Percentiles rank a stretch among this genome's conserved stretches.
Evolutionary conservation across 30 jellyfish, hydroid and myxozoan genomes (phyloP).

Genomic region (Mastigias papua): DNA sequence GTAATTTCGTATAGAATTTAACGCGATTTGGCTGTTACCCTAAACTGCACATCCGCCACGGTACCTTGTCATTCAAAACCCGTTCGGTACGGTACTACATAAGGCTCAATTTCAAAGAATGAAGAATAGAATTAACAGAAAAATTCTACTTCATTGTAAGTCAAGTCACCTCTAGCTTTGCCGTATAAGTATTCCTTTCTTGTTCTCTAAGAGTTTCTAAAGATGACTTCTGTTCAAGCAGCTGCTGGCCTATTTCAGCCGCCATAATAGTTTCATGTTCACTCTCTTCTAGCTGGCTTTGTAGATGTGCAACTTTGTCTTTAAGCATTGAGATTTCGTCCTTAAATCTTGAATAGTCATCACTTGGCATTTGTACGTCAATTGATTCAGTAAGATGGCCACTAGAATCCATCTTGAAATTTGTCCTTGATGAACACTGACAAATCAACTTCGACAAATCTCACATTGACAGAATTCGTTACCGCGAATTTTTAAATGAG

Average conservation of each 20-base stretch:
- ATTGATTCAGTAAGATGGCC: too few species aligned
- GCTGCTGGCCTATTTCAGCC: conserved; percentile 69
- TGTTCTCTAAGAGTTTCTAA: conserved; percentile 62
- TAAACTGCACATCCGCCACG: too few species aligned
- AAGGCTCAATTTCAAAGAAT: too few species aligned
- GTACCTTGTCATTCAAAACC: too few species aligned
- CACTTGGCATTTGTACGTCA: too few species aligned
- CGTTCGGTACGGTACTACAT: too few species aligned
- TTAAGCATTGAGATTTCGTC: conserved; percentile 49
- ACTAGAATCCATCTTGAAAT: not conserved
- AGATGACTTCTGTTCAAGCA: conserved; percentile 40
- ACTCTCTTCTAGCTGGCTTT: conserved; percentile 64
- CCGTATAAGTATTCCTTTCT: conserved; percentile 48
- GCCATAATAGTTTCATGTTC: conserved; percentile 57
- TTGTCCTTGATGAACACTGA: not conserved
- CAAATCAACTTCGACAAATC: not conserved
- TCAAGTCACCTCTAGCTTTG: conserved; percentile 49
- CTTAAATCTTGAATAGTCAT: conserved; percentile 15
- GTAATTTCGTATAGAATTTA: too few species aligned
- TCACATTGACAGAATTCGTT: conserved; percentile 3
- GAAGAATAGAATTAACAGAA: too few species aligned
- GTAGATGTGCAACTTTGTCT: conserved; percentile 62
- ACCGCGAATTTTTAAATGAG: conserved; percentile 11
- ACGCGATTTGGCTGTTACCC: too few species aligned
- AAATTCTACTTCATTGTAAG: too few species aligned